Percentiles rank a stretch among this genome's conserved stretches.
phyloP scores from a whole-genome alignment of 2,797 vertebrate genomes.

The Mycteria americana region DNA sequence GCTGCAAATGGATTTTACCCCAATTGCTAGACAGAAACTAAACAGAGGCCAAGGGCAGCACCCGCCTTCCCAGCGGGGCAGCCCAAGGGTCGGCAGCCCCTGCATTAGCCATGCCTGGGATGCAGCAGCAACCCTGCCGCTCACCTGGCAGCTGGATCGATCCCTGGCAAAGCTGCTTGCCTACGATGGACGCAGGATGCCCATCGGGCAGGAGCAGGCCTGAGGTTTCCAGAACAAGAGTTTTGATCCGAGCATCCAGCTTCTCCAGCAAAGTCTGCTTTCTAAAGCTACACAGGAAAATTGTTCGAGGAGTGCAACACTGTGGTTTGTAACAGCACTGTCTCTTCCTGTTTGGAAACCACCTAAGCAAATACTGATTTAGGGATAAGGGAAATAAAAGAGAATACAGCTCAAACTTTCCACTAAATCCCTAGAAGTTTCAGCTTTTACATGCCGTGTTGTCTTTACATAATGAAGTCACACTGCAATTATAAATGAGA shows the following conservation, averaged over 20 bases:
- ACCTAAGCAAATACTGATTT: background rate
- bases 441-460: background rate
- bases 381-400: slow-evolving; percentile 8
- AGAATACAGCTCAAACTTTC: background rate
- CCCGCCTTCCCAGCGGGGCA: background rate
- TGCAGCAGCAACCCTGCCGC: background rate
- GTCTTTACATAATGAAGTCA: slow-evolving; percentile 58
- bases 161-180: background rate
- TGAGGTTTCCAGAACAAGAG: background rate
- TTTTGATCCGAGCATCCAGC: background rate
- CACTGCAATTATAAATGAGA: slow-evolving; percentile 48
- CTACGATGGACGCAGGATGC: background rate
- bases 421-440: slow-evolving; percentile 44
- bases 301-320: background rate
- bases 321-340: background rate
- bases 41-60: background rate
- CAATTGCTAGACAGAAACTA: background rate
- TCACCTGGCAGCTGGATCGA: background rate
- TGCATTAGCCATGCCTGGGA: background rate
- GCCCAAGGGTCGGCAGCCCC: background rate
- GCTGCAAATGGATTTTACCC: background rate
- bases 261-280: background rate
- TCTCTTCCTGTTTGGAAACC: background rate
- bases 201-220: background rate
- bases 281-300: background rate